Evolutionary conservation across 2,888 invertebrate genomes (phyloP).

Genomic region (Ophion costatus): DNA sequence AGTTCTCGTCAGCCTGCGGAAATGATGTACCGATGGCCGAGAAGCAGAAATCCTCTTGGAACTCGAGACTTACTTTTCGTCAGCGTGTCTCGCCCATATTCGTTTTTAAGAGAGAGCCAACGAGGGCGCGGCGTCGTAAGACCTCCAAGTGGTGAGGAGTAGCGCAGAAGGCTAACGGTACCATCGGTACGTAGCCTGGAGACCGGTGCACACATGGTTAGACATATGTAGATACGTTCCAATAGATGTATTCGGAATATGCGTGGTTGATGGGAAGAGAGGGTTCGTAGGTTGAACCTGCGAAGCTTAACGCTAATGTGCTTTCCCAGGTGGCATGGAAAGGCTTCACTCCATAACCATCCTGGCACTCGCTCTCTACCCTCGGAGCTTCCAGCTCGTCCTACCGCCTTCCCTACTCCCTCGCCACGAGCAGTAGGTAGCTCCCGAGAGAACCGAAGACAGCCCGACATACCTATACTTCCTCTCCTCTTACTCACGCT

Average conservation of each 20-base stretch:
- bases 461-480: conserved; percentile 46
- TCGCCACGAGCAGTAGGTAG: conserved; percentile 39
- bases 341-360: conserved; percentile 60
- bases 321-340: conserved; percentile 68
- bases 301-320: conserved; percentile 70
- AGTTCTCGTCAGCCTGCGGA: conserved; percentile 41
- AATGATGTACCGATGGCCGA: conserved; percentile 21
- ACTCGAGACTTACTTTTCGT: conserved; percentile 58
- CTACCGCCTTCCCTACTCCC: conserved; percentile 19
- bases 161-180: background rate
- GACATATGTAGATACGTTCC: background rate
- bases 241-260: conserved; percentile 6
- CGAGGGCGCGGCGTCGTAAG: conserved; percentile 9
- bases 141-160: background rate
- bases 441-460: conserved; percentile 55
- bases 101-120: too few relatives aligned
- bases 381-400: conserved; percentile 48
- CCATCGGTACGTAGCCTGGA: background rate
- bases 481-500: background rate
- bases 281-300: conserved; percentile 55
- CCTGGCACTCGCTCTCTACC: conserved; percentile 48
- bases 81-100: conserved; percentile 50
- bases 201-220: background rate
- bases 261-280: conserved; percentile 39
- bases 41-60: conserved; percentile 20